Evolutionary conservation across 2,888 invertebrate genomes (phyloP).

Genomic region (Minunthozetes semirufus): DNA sequence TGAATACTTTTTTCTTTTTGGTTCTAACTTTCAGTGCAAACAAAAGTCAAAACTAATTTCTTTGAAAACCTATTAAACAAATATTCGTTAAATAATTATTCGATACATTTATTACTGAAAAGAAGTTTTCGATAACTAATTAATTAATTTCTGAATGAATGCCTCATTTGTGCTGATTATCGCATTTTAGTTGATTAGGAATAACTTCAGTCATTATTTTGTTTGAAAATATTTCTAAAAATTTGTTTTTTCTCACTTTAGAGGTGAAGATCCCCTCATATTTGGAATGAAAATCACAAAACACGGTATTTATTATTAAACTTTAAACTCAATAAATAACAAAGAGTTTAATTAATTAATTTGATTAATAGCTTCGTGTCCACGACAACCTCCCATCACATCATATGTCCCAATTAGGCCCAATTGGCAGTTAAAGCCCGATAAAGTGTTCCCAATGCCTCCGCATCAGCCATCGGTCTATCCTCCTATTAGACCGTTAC

Average conservation of each 20-base stretch:
- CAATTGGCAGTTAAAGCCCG: slow-evolving; percentile 3
- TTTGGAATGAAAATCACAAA: slow-evolving; percentile 59
- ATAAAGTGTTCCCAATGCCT: slow-evolving; percentile 17
- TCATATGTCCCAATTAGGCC: slow-evolving; percentile 39
- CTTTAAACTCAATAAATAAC: neutral
- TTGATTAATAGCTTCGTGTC: slow-evolving; percentile 38
- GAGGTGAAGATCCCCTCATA: slow-evolving; percentile 55
- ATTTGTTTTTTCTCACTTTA: neutral
- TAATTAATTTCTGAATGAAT: too few relatives aligned
- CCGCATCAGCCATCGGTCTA: slow-evolving; percentile 12
- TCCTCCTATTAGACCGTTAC: slow-evolving; percentile 13
- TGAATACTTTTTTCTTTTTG: too few relatives aligned
- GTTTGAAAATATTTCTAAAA: neutral
- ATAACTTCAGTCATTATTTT: neutral
- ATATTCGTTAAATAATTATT: neutral
- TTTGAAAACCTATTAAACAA: too few relatives aligned
- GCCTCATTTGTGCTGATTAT: too few relatives aligned
- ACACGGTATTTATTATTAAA: slow-evolving; percentile 42
- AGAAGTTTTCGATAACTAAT: too few relatives aligned
- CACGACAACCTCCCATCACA: slow-evolving; percentile 40
- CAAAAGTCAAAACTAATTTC: too few relatives aligned
- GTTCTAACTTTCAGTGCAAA: too few relatives aligned
- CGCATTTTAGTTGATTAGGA: too few relatives aligned
- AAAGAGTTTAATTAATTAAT: neutral
- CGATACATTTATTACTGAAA: neutral